Conservation (phyloP, 1,140 invertebrate genomes). For the Drosophila littoralis region DNA sequence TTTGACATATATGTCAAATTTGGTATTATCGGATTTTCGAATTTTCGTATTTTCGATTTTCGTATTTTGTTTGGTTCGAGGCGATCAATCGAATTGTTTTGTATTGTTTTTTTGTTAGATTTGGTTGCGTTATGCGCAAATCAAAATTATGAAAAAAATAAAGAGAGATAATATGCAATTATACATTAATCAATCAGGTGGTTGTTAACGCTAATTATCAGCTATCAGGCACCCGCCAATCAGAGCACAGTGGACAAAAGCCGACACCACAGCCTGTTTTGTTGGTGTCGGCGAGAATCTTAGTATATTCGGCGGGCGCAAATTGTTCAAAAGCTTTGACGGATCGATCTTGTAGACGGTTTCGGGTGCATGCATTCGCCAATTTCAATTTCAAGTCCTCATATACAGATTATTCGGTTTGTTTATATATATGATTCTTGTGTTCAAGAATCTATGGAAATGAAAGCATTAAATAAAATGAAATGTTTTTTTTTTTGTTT, state of each 20-base stretch:
- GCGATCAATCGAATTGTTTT: conserved; percentile 8
- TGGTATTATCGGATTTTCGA: not conserved
- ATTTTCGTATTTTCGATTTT: not conserved
- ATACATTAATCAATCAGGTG: conserved; percentile 15
- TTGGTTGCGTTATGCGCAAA: conserved; percentile 52
- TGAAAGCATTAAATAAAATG: conserved; percentile 63
- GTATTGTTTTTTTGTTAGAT: conserved; percentile 4
- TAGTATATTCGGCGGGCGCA: not conserved
- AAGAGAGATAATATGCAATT: conserved; percentile 28
- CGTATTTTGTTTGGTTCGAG: conserved; percentile 7
- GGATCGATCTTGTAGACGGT: conserved; percentile 71
- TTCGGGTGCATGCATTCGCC: conserved; percentile 78
- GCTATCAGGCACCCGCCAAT: conserved; percentile 16
- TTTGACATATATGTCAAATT: conserved; percentile 28
- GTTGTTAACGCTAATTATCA: conserved; percentile 18
- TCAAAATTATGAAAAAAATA: conserved; percentile 40
- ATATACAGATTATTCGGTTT: conserved; percentile 9
- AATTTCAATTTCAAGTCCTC: conserved; percentile 67
- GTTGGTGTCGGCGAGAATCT: too few species aligned
- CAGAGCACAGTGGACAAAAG: conserved; percentile 1
- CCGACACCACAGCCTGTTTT: not conserved
- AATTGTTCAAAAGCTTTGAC: conserved; percentile 65
- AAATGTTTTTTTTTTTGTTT: conserved; percentile 31
- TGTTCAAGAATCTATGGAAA: conserved; percentile 51
- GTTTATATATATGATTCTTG: conserved; percentile 17